A percentile compares a stretch with the other conserved stretches of the same genome.
phyloP scores from a whole-genome alignment of 2,888 invertebrate species.

The Keiferia lycopersicella region DNA sequence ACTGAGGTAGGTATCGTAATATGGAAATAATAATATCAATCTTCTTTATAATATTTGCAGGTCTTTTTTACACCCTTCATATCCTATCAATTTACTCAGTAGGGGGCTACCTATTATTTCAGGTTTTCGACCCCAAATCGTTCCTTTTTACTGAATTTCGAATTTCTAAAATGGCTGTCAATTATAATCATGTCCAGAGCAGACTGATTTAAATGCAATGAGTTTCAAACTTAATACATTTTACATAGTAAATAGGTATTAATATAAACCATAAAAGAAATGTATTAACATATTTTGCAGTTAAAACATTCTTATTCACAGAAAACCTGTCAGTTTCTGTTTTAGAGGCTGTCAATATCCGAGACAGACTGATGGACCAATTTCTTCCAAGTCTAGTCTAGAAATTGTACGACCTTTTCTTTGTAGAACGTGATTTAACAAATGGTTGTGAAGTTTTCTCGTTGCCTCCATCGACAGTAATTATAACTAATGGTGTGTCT shows the following conservation, averaged over 20 bases:
- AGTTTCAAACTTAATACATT: not conserved
- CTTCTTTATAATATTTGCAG: no score
- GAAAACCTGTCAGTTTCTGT: no score
- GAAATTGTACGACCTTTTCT: conserved; percentile 20
- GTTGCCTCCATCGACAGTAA: conserved; percentile 39
- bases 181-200: not conserved
- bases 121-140: no score
- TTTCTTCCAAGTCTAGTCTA: not conserved
- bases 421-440: conserved; percentile 34
- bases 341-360: not conserved
- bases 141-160: no score
- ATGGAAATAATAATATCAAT: no score
- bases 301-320: not conserved
- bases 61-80: no score
- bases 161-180: not conserved
- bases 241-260: no score
- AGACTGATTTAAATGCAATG: not conserved
- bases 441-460: conserved; percentile 37
- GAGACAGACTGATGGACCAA: not conserved
- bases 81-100: no score
- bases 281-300: not conserved
- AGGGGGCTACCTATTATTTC: no score
- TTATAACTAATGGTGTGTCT: conserved; percentile 45
- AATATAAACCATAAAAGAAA: no score
- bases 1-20: no score